Percentiles rank a stretch among this genome's conserved stretches.
These are phyloP conservation scores for Drosophila borborema DNA, from an alignment of 2,888 invertebrate genomes.

Conservation along the genomic window DNA sequence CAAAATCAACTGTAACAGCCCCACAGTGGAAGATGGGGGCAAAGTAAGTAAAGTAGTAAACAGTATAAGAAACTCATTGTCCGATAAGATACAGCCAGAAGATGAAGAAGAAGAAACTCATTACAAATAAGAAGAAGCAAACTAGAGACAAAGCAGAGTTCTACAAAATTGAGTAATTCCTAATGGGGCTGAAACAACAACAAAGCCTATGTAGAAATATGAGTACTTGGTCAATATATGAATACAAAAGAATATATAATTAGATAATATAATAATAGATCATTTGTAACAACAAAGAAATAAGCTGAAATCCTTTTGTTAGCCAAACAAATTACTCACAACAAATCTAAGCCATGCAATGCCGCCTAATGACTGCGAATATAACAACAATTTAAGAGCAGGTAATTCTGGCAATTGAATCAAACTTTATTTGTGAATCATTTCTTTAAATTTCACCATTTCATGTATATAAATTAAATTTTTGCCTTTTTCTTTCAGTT, in stretches of 20 bases:
- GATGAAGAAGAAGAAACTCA: not conserved
- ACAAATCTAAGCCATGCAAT: not conserved
- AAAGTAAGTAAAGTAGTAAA: constrained; percentile 8
- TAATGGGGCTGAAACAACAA: not conserved
- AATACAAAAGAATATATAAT: not conserved
- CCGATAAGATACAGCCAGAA: constrained; percentile 45
- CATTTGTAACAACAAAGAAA: not conserved
- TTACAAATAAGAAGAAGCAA: not conserved
- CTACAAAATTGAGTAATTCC: not conserved
- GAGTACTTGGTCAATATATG: not conserved
- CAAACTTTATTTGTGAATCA: not conserved
- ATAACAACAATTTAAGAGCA: not conserved
- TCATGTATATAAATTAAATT: not conserved
- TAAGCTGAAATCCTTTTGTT: not conserved
- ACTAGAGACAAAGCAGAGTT: not conserved
- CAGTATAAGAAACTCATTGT: constrained; percentile 33
- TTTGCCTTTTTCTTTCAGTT: not conserved
- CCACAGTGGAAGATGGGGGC: not conserved
- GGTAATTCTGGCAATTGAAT: not conserved
- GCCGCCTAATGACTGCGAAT: not conserved
- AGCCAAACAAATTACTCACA: constrained; percentile 1
- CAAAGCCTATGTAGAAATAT: not conserved
- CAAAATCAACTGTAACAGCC: constrained; percentile 24
- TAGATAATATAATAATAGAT: not conserved
- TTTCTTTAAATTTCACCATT: not conserved